Evolutionary conservation across 2,888 invertebrate species (phyloP).

Genomic region (Eilema griseolum): DNA sequence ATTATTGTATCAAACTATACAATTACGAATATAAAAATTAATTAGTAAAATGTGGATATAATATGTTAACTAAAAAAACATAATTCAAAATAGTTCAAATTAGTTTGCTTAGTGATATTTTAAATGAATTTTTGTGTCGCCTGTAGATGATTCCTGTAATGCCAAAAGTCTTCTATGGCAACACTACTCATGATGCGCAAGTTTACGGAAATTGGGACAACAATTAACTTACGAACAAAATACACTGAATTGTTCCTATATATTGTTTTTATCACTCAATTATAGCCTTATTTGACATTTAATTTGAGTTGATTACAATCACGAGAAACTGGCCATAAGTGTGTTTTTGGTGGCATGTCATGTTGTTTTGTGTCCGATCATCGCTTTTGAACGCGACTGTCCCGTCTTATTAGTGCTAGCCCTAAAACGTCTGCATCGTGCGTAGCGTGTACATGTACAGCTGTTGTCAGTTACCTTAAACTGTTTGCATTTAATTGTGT

Average conservation of each 20-base stretch:
- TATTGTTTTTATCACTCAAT: neutral
- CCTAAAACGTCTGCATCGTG: conserved; percentile 21
- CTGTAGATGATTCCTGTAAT: conserved; percentile 44
- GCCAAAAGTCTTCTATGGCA: neutral
- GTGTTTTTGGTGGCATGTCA: neutral
- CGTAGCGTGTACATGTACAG: conserved; percentile 12
- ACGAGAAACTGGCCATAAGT: neutral
- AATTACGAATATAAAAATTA: conserved; percentile 61
- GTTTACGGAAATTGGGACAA: neutral
- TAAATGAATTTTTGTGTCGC: conserved; percentile 57
- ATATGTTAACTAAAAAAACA: conserved; percentile 60
- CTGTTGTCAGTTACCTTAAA: conserved; percentile 12
- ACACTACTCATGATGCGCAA: neutral
- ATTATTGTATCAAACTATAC: conserved; percentile 67
- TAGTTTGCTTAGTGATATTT: conserved; percentile 70
- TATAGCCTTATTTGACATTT: conserved; percentile 4
- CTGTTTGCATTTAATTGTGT: conserved; percentile 71
- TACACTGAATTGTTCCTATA: neutral
- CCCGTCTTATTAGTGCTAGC: neutral
- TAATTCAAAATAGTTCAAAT: conserved; percentile 75
- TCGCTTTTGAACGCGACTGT: neutral
- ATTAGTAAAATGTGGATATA: conserved; percentile 69
- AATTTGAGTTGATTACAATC: neutral
- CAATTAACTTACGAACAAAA: neutral
- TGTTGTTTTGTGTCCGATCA: neutral